Base-by-base conservation (phyloP, 2,797 vertebrate genomes). In the Cossypha heuglini region DNA sequence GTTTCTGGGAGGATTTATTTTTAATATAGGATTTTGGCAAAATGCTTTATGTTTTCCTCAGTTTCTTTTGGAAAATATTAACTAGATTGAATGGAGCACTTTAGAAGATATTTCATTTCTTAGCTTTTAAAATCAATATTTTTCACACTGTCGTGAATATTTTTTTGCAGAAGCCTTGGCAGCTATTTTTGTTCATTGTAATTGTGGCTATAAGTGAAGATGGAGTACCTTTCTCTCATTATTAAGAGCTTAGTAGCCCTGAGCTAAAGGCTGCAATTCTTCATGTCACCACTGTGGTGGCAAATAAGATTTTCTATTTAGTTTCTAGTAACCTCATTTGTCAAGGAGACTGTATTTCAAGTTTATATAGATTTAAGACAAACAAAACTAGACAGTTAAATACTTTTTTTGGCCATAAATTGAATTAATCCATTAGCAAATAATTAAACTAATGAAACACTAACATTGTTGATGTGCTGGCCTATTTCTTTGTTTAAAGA, bases 251-350 rank as follows among this genome's bases (percentile, higher is more conserved):
- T 97, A 97, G 96, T 94, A 97, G 94, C 97, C 94, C 96, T 92
- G 76, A 97, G 97, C 83, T 97, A 98, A 98, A 97, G 97, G 95
- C 94, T 98, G 96, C 96, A 97, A 97, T 98, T 98, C 97, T 97
- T 98, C 97, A 97, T 97, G 97, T 98, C 97, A 97, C 97, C 96
- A 95, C 94, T 86, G 81, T 81, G 96, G 97, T 97, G 90, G 96
- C 97, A 98, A 98, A 97, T 97, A 97, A 97, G 97, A 97, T 97
- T 98, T 97, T 96, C 95, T 67, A 96, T 97, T 98, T 97, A 97
- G 97, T 97, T 97, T 96, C 96, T 94, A 86, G 95, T 97, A 97
- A 97, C 80, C 95, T 97, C 97, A 97, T 98, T 98, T 97, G 92
- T 98, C 96, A 97, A 96, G 64, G 69, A 96, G 90, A 96, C 93